Base-by-base conservation (phyloP, 2,113 vertebrate species). In the Cinclus cinclus region DNA sequence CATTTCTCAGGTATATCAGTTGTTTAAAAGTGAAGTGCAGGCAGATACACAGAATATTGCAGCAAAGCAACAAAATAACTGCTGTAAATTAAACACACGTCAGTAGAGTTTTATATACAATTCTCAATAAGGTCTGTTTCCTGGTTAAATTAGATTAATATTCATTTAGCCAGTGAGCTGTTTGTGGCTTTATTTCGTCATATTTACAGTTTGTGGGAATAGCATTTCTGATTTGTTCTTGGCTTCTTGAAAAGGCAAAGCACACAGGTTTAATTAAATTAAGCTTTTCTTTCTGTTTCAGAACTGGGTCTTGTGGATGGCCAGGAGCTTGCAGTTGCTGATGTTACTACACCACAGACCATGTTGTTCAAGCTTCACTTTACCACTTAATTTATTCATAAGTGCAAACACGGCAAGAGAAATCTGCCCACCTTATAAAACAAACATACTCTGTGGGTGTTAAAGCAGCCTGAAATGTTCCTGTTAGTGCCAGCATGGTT, bases 331-430 rank as follows among this genome's bases (percentile, higher is more conserved):
- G 99, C 99, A 49, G 99, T 99, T 87, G 99, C 99, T 87, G 99
- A 99, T 97, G 94, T 98, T 94, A 99, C 99, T 79, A 99, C 99
- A 70, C 99, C 99, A 67, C 99, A 99, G 97, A 99, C 99, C 28
- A 97, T 99, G 95, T 95, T 99, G 73, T 99, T 99, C 97, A 99
- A 98, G 95, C 99, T 99, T 88, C 98, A 98, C 94, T 99, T 99
- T 96, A 99, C 98, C 89, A 98, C 98, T 97, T 99, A 98, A 98
- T 71, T 92, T 76, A 82, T 84, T 77, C 71, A 84, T 47, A 87
- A 95, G 28, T 90, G 53, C 59, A 88, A 31, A 89, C 83, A 89
- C 83, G 95, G 86, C 30, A 37, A 60, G 78, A 83, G 46, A 89
- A 88, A 80, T 53, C 80, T 42, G 80, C 89, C 69, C 93, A 91